Base-by-base conservation (phyloP, 2,888 invertebrate genomes). In the Didymodactylos carnosus region DNA sequence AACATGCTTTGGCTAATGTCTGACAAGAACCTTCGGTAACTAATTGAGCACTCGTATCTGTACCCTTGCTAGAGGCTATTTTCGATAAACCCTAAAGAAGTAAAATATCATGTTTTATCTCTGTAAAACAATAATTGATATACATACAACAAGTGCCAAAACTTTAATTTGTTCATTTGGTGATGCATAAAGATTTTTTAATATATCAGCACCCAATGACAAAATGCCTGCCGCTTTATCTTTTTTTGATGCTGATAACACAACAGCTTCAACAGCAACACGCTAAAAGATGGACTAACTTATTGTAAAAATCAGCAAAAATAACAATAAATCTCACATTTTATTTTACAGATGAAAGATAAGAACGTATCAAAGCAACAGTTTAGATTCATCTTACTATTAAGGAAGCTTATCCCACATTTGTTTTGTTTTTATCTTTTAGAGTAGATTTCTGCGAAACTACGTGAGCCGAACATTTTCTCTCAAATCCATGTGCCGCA, bases 211-310 rank as follows among this genome's bases (percentile, higher is more conserved):
- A 41, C 97, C 98, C 81, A 91, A 91, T 71, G 87, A 87, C 72
- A 94, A 89, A 51, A 97, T 90, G 0, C 91, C 88, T 78, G 89
- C 89, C 4, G 94, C 94, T 84, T 95, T 93, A 81, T 97, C 95
- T 82, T 94, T 94, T 83, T 98, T 98, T 8, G 93, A 92, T 2
- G 95, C 90, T 6, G 95, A 94, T 8, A 94, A 92, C 76, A 97
- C 91, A 70, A 99, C 89, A 78, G 97, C 94, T 83, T 98, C 98
- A 80, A 93, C 93, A 0, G 98, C 91, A 19, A 95, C 90, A 83
- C 90, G 90, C 85, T 97, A 62, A 19, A 19, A 6, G 4, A 35
- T 29, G 1, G 29, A 53, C 14, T 14, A 27, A 14, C 13, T 23
- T n/a, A n/a, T n/a, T n/a, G n/a, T n/a, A n/a, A 27, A 27, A n/a